Base-by-base conservation (phyloP, 2,888 invertebrate genomes). In the Melinaea marsaeus region DNA sequence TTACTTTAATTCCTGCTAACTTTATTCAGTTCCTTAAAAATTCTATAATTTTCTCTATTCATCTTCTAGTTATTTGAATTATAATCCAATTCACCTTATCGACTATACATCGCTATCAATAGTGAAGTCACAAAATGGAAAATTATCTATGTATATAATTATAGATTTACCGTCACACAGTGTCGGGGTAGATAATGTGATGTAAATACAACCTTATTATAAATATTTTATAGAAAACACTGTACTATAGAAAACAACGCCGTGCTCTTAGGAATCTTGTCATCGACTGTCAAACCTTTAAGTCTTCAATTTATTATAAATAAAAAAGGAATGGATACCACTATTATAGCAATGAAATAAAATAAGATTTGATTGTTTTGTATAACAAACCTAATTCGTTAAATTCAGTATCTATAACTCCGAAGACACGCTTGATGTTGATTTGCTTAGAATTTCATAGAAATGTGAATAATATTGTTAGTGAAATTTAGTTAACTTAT, bases 141-240 rank as follows among this genome's bases (percentile, higher is more conserved):
- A 74, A 71, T 72, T 72, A 77, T 80, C 77, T 65, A 22, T 22
- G 22, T 22, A 22, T 22, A 22, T 22, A 22, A 22, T 22, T 22
- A 22, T 1, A 22, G 71, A 69, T 77, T 79, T 74, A 79, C 62
- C 69, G 72, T 74, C 80, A 81, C 80, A 77, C 75, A 70, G 62
- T 59, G 58, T 65, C 71, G 66, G 65, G 71, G 73, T 74, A 73
- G 22, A 22, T 22, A 22, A 80, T 80, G 77, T 75, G 71, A 71
- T 67, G 76, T 76, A 81, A 79, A 80, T 80, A 78, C 75, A 46
- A 59, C 48, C 3, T 61, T 61, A 54, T 63, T 60, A 64, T 66
- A 69, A 68, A 68, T 66, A 69, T 66, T 63, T 63, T 22, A 22
- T 22, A 22, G 22, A 22, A 22, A 22, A 22, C 45, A 47, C 13